These are phyloP conservation scores for Drosophila pandora DNA, from an alignment of 1,140 invertebrate genomes.

Conservation along the genomic window DNA sequence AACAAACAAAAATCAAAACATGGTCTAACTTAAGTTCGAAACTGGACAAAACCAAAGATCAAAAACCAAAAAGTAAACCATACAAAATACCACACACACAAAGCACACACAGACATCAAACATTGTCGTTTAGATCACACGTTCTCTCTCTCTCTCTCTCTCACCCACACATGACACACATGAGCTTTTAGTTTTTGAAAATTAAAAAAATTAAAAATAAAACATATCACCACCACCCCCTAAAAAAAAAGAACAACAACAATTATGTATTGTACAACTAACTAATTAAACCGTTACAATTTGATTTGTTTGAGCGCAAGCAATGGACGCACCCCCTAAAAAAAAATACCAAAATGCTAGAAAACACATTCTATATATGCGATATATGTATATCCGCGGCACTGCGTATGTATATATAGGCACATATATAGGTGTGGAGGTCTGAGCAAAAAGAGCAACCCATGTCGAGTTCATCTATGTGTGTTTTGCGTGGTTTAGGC, in stretches of 20 bases:
- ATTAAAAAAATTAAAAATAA: slow-evolving; percentile 17
- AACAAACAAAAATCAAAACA: slow-evolving; percentile 24
- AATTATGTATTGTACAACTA: slow-evolving; percentile 71
- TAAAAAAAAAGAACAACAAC: slow-evolving; percentile 33
- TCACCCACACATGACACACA: slow-evolving; percentile 4
- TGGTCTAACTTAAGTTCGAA: slow-evolving; percentile 48
- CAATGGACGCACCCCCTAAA: slow-evolving; percentile 62
- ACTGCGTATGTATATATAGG: slow-evolving; percentile 31
- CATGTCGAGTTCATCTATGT: slow-evolving; percentile 84
- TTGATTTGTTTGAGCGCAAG: slow-evolving; percentile 78
- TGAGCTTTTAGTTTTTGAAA: slow-evolving; percentile 51
- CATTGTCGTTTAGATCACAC: slow-evolving; percentile 32
- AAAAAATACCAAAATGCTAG: slow-evolving; percentile 14
- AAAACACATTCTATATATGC: slow-evolving; percentile 50
- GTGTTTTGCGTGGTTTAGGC: slow-evolving; percentile 84
- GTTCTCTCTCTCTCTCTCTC: slow-evolving; percentile 11
- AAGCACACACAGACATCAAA: slow-evolving; percentile 37
- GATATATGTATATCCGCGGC: slow-evolving; percentile 48
- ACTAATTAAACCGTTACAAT: slow-evolving; percentile 76
- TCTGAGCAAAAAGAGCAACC: slow-evolving; percentile 58
- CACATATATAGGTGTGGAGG: slow-evolving; percentile 46
- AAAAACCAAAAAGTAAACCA: slow-evolving; percentile 40
- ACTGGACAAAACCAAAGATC: slow-evolving; percentile 6
- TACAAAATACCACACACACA: slow-evolving; percentile 34
- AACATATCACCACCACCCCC: slow-evolving; percentile 11